Base-by-base conservation (phyloP, 2,113 vertebrate species). In the Cyanoliseus patagonus region DNA sequence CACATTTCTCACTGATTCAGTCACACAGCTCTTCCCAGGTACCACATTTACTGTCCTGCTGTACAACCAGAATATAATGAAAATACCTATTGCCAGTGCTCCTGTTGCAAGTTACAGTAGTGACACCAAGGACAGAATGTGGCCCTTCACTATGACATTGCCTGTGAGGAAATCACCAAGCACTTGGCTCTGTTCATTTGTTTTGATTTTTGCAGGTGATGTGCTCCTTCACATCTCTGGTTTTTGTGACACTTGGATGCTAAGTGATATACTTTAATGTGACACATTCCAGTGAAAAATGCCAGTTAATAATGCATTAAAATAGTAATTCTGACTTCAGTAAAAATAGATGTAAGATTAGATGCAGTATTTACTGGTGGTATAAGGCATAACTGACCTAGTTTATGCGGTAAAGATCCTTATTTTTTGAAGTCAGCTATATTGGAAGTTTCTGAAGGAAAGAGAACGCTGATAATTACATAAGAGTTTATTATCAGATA, bases 331-430 rank as follows among this genome's bases (percentile, higher is more conserved):
- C 88, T 64, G 2, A 41, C 52, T 63, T 88, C 19, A 57, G 28
- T 82, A 88, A 94, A 95, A 97, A 88, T 33, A 88, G 78, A 44
- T 67, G 3, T 70, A 42, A 22, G 66, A 13, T 88, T 86, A 90
- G 73, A 82, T 46, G 13, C 61, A 62, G 7, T 41, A n/a, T 93
- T 92, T 95, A 62, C 74, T 76, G 83, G 15, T 35, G 88, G 11
- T 33, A 33, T 57, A 75, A 79, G 37, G 62, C 10, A 17, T 41
- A 80, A 70, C 73, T 83, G 81, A 73, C 41, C 41, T 76, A n/a
- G 52, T 37, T 62, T 90, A 49, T 15, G 24, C 77, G 46, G 42
- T 70, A 66, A 93, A 90, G 46, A 88, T 61, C 7, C 7, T 89
- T 53, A 7, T 85, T 80, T 92, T 92, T 94, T 95, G 80, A 95